phyloP scores from a whole-genome alignment of 37 sponge, comb jelly and placozoan species.

The Beroe ovata region DNA sequence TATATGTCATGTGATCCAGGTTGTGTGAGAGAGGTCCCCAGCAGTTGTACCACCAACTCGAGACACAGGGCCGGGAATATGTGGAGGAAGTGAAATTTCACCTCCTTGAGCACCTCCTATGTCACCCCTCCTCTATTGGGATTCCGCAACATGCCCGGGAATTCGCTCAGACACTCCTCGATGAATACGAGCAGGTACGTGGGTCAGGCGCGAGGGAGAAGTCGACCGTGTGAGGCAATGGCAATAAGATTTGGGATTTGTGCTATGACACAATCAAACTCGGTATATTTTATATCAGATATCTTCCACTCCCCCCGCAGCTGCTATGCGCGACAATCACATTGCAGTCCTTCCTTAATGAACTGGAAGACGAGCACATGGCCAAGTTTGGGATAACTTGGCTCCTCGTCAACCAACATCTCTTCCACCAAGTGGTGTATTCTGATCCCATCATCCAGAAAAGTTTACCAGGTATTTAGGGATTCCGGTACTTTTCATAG shows the following conservation, averaged over 20 bases:
- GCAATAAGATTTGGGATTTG: too few relatives aligned
- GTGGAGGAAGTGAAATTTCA: constrained; percentile 60
- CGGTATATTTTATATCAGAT: too few relatives aligned
- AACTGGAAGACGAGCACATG: constrained; percentile 56
- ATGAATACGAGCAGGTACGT: constrained; percentile 40
- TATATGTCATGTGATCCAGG: constrained; percentile 25
- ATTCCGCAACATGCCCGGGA: constrained; percentile 57
- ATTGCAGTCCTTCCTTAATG: constrained; percentile 31
- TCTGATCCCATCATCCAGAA: constrained; percentile 64
- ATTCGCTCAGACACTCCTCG: constrained; percentile 59
- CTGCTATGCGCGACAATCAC: constrained; percentile 28
- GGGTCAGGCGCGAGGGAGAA: background rate
- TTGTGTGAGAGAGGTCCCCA: constrained; percentile 57
- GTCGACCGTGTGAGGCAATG: too few relatives aligned
- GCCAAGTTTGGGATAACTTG: constrained; percentile 55
- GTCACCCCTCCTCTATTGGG: constrained; percentile 50
- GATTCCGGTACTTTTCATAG: too few relatives aligned
- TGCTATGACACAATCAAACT: too few relatives aligned
- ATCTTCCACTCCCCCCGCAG: too few relatives aligned
- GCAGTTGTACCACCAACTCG: constrained; percentile 66
- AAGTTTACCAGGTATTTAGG: constrained; percentile 48
- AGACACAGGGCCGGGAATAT: constrained; percentile 51
- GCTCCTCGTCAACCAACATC: constrained; percentile 47
- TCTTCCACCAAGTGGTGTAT: constrained; percentile 56
- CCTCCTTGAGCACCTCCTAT: constrained; percentile 52